Conservation (phyloP, 1,140 invertebrate species). For the Acromyrmex echinatior region DNA sequence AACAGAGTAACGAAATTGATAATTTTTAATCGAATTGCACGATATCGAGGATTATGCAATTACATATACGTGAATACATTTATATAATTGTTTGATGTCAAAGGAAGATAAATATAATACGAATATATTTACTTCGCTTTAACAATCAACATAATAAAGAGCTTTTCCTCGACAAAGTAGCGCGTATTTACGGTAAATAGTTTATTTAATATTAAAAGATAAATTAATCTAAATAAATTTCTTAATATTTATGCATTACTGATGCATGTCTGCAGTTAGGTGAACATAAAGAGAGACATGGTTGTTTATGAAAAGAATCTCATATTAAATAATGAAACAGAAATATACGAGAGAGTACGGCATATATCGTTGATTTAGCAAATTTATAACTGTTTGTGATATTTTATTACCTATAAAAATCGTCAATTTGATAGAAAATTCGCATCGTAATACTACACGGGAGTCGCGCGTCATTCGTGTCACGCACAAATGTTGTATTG, state of each 20-base stretch:
- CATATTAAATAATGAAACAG: background rate
- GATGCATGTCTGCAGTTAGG: background rate
- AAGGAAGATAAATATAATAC: background rate
- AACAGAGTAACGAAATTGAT: background rate
- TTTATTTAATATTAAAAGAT: background rate
- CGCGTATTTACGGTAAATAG: background rate
- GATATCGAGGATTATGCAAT: background rate
- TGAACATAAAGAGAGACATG: background rate
- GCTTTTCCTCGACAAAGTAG: background rate
- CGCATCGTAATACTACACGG: background rate
- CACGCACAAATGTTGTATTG: too few relatives aligned
- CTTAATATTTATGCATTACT: background rate
- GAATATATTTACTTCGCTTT: background rate
- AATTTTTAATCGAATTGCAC: background rate
- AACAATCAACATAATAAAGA: background rate
- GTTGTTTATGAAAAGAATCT: background rate
- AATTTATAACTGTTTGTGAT: slow-evolving; percentile 16
- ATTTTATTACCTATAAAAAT: slow-evolving; percentile 7
- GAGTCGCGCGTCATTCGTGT: background rate
- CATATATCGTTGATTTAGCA: background rate
- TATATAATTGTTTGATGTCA: background rate
- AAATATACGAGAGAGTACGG: background rate
- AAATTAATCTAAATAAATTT: slow-evolving; percentile 6
- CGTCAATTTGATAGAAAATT: background rate
- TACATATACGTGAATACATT: background rate